Evolutionary conservation across 2,888 invertebrate species (phyloP), one percentile per base, ranked within the genome.

Genomic region (Cyrtodaria siliqua): DNA sequence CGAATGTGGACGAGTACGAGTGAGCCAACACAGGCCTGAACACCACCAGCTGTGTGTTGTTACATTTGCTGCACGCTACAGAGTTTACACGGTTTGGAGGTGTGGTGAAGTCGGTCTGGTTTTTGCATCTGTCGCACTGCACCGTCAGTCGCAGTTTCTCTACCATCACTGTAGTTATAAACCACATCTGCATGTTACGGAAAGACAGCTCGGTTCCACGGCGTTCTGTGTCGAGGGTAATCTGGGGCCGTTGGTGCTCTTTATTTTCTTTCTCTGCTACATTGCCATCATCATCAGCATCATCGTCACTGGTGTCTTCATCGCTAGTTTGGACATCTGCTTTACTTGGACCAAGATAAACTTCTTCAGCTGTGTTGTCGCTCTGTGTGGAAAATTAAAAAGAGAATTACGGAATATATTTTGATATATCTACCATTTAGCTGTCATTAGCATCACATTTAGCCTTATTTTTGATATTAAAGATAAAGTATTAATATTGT

Each of bases 191-290:
- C 52, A 92, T 79, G 70, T 89, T 87, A 20, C 84, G 71, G 57
- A 93, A 85, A 16, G 83, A 83, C 23, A 93, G 81, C 74, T 93
- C 92, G 9, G 92, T 93, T 16, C 93, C 93, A 53, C 80, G 84
- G 44, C 83, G 79, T 27, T 86, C 86, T n/a, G 76, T 72, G 18
- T 82, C 82, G 0, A 56, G 56, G 33, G 57, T 55, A 12, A 78
- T 68, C 60, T 64, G 23, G 9, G 67, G 71, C 44, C 76, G 49
- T 27, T 63, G 16, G 18, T 63, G 67, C 23, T 42, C 69, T 23
- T 61, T 16, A 66, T 23, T 64, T 9, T 52, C 57, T 23, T 63
- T 38, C 18, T 33, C 59, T 2, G 23, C 63, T 26, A 66, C 29
- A 1, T 44, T 49, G 14, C 59, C 52, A 4, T 66, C 53, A 33